Percentiles rank a stretch among this genome's conserved stretches.
Conservation (phyloP, 2,797 vertebrate genomes). For the Sciurus vulgaris region DNA sequence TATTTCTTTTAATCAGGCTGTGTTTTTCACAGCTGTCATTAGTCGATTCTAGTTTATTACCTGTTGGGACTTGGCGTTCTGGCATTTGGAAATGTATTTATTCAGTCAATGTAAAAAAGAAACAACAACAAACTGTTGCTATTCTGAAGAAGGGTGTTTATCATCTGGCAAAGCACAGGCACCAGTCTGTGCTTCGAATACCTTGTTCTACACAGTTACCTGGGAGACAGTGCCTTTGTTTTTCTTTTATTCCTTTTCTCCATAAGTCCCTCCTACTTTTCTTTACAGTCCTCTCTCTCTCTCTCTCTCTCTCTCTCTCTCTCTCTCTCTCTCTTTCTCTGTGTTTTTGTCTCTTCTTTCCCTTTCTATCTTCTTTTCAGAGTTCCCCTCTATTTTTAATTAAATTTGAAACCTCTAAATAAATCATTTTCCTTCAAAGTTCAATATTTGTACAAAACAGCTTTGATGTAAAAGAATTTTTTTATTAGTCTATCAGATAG, state of each 20-base stretch:
- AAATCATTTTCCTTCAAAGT: constrained; percentile 18
- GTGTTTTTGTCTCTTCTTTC: not conserved
- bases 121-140: not conserved
- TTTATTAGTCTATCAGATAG: constrained; percentile 70
- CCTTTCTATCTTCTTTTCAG: not conserved
- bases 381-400: not conserved
- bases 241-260: not conserved
- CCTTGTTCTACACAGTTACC: not conserved
- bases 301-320: not conserved
- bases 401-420: constrained; percentile 49
- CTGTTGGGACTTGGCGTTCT: constrained; percentile 12
- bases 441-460: not conserved
- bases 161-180: not conserved
- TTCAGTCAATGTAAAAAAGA: constrained; percentile 40
- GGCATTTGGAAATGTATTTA: constrained; percentile 39
- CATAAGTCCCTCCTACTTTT: not conserved
- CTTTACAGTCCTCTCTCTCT: not conserved
- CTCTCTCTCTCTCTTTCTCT: not conserved
- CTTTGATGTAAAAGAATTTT: constrained; percentile 44
- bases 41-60: constrained; percentile 49
- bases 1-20: constrained; percentile 66
- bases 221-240: not conserved
- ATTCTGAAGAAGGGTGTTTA: constrained; percentile 22
- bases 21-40: constrained; percentile 64
- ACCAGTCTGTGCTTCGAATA: constrained; percentile 36